Evolutionary conservation across 2,797 vertebrate genomes (phyloP), one percentile per base, ranked within the genome.

Genomic region (Enteromius argenteus): DNA sequence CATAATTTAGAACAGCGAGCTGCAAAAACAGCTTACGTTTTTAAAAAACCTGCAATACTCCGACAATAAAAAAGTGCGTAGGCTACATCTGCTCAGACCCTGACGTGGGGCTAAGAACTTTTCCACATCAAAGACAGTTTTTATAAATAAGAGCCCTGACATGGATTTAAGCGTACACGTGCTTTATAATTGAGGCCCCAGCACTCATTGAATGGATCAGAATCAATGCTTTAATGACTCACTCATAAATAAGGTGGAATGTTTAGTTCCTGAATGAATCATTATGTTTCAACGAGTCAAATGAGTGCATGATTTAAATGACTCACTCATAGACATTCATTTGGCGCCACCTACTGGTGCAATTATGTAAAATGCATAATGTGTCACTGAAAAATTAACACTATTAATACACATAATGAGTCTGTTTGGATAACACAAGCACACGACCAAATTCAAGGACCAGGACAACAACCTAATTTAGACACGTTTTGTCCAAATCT

Each of bases 281-380:
- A 1, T 19, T 27, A 23, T 46, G 68, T 46, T 72, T 46, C 15
- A 46, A 72, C 1, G 3, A 71, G 44, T 46, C 23, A 27, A n/a
- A 46, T 30, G 42, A 71, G n/a, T 71, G 67, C 27, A 17, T 71
- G n/a, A 46, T 46, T 71, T 7, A 71, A 71, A 71, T 30, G 14
- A 72, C 15, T 49, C 23, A 49, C 4, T 30, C 27, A 72, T 19
- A 10, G 8, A 49, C 42, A 9, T 39, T 71, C 13, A 30, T 46
- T 46, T 30, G 68, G 44, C 23, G 14, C 15, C 23, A 49, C 44
- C 2, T 49, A 49, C 42, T 72, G 69, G 44, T 49, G 7, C 23
- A 30, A 0, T 30, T 46, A 49, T 72, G n/a, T 17, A 30, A 72
- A 44, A 0, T 72, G 23, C 42, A 49, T 3, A 71, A 42, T 5